Conservation (phyloP, 30 jellyfish, hydroid and myxozoan species). For the Cassiopea andromeda region DNA sequence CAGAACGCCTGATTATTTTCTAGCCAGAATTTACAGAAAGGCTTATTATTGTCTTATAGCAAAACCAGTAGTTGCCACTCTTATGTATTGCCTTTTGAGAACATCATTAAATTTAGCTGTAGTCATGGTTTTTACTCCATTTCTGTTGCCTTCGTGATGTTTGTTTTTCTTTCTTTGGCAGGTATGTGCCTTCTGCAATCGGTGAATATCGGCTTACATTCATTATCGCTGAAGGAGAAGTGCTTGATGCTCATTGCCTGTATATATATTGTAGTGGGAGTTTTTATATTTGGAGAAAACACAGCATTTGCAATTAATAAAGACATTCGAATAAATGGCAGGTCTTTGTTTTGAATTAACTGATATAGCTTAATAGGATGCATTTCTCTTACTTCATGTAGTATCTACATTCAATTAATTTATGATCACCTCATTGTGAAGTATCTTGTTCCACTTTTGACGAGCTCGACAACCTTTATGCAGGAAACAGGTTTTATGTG, state of each 20-base stretch:
- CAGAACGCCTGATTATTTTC: no score
- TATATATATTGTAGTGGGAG: conserved; percentile 79
- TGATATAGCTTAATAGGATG: background rate
- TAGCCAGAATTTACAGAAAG: no score
- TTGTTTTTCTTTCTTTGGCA: background rate
- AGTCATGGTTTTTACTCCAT: no score
- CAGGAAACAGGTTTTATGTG: no score
- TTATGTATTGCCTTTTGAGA: no score
- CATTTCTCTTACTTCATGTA: background rate
- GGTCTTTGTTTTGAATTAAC: conserved; percentile 17
- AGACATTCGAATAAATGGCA: conserved; percentile 35
- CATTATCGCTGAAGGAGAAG: conserved; percentile 51
- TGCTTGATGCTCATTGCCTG: conserved; percentile 43
- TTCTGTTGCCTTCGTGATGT: background rate
- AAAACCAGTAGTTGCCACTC: no score
- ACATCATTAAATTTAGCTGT: no score
- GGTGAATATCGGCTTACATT: conserved; percentile 49
- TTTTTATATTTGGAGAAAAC: conserved; percentile 88
- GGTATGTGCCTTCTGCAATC: conserved; percentile 91
- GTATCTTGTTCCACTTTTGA: no score
- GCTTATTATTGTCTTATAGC: no score
- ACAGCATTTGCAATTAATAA: conserved; percentile 78
- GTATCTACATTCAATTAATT: background rate
- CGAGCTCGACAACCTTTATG: no score
- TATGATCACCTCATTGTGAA: background rate